Evolutionary conservation across 2,888 invertebrate genomes (phyloP).

Genomic region (Cetonia aurata): DNA sequence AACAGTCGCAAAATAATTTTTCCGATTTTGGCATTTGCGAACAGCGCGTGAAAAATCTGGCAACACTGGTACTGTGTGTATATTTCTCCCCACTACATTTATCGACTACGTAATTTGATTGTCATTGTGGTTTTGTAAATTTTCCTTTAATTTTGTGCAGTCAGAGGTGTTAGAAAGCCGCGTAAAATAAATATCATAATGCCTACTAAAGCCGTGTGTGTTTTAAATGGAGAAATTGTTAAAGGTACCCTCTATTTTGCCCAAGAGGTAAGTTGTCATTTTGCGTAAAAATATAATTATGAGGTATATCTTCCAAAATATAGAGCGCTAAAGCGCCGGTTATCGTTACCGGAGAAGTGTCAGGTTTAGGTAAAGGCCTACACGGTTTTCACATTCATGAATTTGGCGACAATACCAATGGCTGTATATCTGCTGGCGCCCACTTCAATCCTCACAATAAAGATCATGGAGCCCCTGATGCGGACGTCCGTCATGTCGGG

Average conservation of each 20-base stretch:
- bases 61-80: constrained; percentile 26
- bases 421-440: constrained; percentile 93
- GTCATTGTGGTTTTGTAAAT: constrained; percentile 9
- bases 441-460: constrained; percentile 90
- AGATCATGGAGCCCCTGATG: constrained; percentile 86
- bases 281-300: constrained; percentile 8
- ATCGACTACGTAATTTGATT: constrained; percentile 22
- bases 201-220: constrained; percentile 86
- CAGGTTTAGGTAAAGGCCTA: constrained; percentile 80
- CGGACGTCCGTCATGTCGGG: constrained; percentile 84
- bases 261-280: constrained; percentile 73
- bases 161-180: constrained; percentile 13
- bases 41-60: too few relatives aligned
- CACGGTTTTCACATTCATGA: constrained; percentile 97
- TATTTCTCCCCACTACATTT: constrained; percentile 21
- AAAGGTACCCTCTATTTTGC: constrained; percentile 84
- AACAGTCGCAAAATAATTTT: too few relatives aligned
- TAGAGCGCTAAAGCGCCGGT: constrained; percentile 75
- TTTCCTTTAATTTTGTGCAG: constrained; percentile 23
- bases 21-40: too few relatives aligned
- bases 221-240: constrained; percentile 84
- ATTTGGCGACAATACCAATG: constrained; percentile 96
- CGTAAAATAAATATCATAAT: constrained; percentile 59
- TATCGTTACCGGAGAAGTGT: constrained; percentile 84
- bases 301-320: constrained; percentile 9